These are phyloP conservation scores for Adelges cooleyi DNA, from an alignment of 1,140 invertebrate genomes.

Conservation along the genomic window DNA sequence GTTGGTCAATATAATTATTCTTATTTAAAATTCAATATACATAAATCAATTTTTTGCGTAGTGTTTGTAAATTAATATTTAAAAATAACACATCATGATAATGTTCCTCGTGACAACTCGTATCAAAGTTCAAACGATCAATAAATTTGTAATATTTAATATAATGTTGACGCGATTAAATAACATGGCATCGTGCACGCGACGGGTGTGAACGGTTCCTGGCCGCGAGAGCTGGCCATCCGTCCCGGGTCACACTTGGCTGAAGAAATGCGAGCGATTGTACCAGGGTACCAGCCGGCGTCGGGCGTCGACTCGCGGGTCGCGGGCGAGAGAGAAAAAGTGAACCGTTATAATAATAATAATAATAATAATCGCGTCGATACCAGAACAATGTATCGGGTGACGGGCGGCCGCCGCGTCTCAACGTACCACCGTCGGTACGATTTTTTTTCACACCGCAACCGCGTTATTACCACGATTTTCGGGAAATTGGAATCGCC, in stretches of 20 bases:
- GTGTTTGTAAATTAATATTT: too few relatives aligned
- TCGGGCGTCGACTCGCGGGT: not conserved
- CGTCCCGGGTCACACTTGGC: constrained; percentile 22
- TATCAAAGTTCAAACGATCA: too few relatives aligned
- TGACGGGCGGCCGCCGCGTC: not conserved
- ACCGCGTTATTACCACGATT: not conserved
- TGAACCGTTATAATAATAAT: not conserved
- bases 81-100: too few relatives aligned
- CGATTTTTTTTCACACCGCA: not conserved
- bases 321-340: too few relatives aligned
- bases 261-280: constrained; percentile 29
- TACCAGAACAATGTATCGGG: not conserved
- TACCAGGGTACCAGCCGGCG: constrained; percentile 16
- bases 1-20: too few relatives aligned
- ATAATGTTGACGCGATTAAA: too few relatives aligned
- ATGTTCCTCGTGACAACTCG: too few relatives aligned
- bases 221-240: not conserved
- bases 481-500: constrained; percentile 26
- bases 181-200: too few relatives aligned
- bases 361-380: not conserved
- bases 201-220: too few relatives aligned
- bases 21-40: too few relatives aligned
- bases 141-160: too few relatives aligned
- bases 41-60: too few relatives aligned
- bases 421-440: not conserved